phyloP scores from a whole-genome alignment of 2,797 vertebrate species.

The Periparus ater region DNA sequence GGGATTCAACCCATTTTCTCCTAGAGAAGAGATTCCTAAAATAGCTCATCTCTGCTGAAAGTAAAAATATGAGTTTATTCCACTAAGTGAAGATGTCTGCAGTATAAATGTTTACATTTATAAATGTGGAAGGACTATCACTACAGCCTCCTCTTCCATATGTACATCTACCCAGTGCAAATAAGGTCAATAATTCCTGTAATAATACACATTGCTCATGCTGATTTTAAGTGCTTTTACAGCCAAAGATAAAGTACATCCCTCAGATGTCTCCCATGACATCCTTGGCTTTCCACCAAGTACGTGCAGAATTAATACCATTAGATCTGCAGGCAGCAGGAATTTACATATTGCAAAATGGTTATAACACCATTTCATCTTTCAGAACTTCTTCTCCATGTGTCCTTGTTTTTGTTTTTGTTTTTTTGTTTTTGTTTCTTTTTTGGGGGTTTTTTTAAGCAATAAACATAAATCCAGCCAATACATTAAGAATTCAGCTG shows the following conservation, averaged over 20 bases:
- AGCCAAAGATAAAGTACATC: slow-evolving; percentile 17
- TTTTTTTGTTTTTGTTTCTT: not conserved
- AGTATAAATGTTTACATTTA: slow-evolving; percentile 39
- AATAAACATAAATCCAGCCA: not conserved
- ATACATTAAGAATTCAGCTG: not conserved
- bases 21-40: not conserved
- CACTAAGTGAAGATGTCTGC: not conserved
- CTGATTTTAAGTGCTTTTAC: slow-evolving; percentile 15
- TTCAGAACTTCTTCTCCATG: not conserved
- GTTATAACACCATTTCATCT: not conserved
- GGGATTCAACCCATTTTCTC: not conserved
- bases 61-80: not conserved
- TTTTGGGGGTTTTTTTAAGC: not conserved
- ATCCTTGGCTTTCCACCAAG: slow-evolving; percentile 45
- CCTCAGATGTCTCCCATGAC: slow-evolving; percentile 30
- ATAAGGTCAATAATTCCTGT: slow-evolving; percentile 24
- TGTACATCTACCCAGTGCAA: not conserved
- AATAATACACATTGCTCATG: slow-evolving; percentile 35
- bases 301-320: not conserved
- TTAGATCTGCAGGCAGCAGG: not conserved
- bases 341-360: not conserved
- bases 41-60: not conserved
- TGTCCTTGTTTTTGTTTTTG: not conserved
- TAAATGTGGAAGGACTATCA: slow-evolving; percentile 25
- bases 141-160: slow-evolving; percentile 30